phyloP scores from a whole-genome alignment of 2,888 invertebrate genomes.

The Didymodactylos carnosus region DNA sequence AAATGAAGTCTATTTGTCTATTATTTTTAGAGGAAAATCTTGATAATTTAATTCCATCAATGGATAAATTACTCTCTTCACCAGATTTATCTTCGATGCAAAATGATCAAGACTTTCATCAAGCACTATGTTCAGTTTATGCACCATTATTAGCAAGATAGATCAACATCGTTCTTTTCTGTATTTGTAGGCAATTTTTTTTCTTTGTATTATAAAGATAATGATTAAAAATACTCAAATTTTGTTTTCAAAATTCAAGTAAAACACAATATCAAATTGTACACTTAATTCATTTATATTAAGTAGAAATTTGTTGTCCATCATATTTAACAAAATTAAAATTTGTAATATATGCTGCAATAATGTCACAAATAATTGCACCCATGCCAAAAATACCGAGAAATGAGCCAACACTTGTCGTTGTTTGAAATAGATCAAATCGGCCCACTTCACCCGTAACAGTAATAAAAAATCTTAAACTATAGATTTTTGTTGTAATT shows the following conservation, averaged over 20 bases:
- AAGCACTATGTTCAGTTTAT: not conserved
- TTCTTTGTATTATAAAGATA: not conserved
- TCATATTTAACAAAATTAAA: not conserved
- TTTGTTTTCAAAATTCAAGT: too few relatives aligned
- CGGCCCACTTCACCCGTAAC: not conserved
- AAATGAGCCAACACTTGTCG: not conserved
- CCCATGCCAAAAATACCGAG: not conserved
- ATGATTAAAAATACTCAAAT: not conserved
- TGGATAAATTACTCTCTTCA: not conserved
- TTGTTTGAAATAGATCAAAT: not conserved
- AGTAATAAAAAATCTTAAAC: not conserved
- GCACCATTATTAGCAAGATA: not conserved
- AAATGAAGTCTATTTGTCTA: too few relatives aligned
- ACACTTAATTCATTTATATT: too few relatives aligned
- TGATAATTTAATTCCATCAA: not conserved
- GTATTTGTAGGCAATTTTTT: too few relatives aligned
- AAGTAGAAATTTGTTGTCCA: not conserved
- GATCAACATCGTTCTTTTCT: too few relatives aligned
- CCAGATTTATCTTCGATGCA: not conserved
- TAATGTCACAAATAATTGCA: not conserved
- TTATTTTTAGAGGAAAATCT: not conserved
- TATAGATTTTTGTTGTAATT: not conserved
- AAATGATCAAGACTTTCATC: not conserved
- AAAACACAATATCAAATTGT: too few relatives aligned
- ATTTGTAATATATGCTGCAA: not conserved